phyloP scores from a whole-genome alignment of 2,888 invertebrate species.

The Seira sanloemensis region DNA sequence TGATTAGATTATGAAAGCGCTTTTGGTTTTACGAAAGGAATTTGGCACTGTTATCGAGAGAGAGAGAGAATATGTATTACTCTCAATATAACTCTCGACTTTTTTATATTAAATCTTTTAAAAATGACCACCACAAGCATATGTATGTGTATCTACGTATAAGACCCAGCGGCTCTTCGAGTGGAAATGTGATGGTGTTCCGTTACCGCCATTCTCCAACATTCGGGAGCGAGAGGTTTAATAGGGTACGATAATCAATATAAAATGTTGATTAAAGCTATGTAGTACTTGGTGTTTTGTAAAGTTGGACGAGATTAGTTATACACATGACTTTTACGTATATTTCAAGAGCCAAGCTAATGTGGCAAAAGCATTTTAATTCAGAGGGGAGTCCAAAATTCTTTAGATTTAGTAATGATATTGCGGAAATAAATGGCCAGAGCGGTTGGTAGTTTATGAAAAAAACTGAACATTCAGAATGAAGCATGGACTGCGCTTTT shows the following conservation, averaged over 20 bases:
- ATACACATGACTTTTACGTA: too few relatives aligned
- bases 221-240: too few relatives aligned
- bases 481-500: slow-evolving; percentile 62
- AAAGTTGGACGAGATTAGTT: background rate
- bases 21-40: slow-evolving; percentile 41
- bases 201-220: too few relatives aligned
- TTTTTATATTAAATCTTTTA: too few relatives aligned
- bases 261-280: background rate
- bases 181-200: too few relatives aligned
- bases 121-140: too few relatives aligned
- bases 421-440: slow-evolving; percentile 57
- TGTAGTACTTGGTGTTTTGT: background rate
- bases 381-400: background rate
- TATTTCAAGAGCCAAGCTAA: too few relatives aligned
- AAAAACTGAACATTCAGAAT: slow-evolving; percentile 31
- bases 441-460: slow-evolving; percentile 27
- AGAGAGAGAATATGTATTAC: too few relatives aligned
- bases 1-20: slow-evolving; percentile 63
- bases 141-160: too few relatives aligned
- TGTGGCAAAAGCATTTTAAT: background rate
- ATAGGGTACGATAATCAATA: background rate
- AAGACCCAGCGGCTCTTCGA: too few relatives aligned
- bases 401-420: slow-evolving; percentile 28
- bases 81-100: too few relatives aligned
- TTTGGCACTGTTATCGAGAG: slow-evolving; percentile 54